Evolutionary conservation across 2,888 invertebrate genomes (phyloP).

Genomic region (Stenodera caucasica): DNA sequence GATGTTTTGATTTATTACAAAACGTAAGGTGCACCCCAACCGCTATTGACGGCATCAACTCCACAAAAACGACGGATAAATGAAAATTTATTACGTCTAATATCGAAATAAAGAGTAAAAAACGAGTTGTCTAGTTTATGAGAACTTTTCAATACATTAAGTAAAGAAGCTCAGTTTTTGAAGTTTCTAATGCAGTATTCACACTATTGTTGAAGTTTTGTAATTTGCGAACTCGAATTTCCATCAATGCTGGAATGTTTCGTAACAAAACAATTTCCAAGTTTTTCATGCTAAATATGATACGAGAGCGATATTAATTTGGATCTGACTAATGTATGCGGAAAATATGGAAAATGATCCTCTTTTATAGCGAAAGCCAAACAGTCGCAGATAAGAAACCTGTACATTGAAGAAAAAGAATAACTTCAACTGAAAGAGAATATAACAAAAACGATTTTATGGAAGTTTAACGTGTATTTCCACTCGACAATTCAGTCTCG

Average conservation of each 20-base stretch:
- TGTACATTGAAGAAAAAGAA: too few relatives aligned
- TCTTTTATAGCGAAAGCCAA: neutral
- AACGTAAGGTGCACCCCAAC: neutral
- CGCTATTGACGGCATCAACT: neutral
- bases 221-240: neutral
- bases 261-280: neutral
- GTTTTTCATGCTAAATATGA: too few relatives aligned
- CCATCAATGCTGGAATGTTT: neutral
- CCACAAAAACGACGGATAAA: neutral
- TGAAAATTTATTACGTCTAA: neutral
- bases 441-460: conserved; percentile 23
- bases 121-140: neutral
- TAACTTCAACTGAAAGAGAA: too few relatives aligned
- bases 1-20: conserved; percentile 7
- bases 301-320: neutral
- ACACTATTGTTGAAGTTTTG: neutral
- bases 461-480: conserved; percentile 33
- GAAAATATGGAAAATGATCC: neutral
- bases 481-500: conserved; percentile 41
- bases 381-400: too few relatives aligned
- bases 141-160: neutral
- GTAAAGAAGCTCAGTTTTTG: neutral
- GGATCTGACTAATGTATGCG: neutral
- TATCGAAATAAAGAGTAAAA: neutral
- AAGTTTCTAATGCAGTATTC: neutral